A percentile compares a stretch with the other conserved stretches of the same genome.
Conservation (phyloP, 2,797 vertebrate genomes). For the Girardinus metallicus region DNA sequence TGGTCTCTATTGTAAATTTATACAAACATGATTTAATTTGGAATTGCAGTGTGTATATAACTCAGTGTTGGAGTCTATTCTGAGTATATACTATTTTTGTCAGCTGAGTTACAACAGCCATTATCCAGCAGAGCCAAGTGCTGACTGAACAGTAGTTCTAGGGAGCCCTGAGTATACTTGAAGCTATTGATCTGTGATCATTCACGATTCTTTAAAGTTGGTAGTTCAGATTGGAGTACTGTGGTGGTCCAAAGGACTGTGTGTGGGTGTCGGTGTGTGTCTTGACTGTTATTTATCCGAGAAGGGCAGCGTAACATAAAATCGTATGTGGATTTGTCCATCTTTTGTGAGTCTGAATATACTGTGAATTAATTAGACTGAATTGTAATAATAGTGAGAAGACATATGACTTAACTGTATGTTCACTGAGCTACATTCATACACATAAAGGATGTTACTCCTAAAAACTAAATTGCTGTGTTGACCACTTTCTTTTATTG, state of each 20-base stretch:
- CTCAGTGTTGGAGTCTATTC: neutral
- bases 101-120: neutral
- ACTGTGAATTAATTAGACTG: neutral
- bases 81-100: neutral
- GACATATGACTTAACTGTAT: neutral
- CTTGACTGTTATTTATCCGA: neutral
- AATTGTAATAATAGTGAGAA: neutral
- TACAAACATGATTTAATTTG: neutral
- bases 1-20: neutral
- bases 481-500: neutral
- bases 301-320: neutral
- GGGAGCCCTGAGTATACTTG: neutral
- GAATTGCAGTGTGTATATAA: neutral
- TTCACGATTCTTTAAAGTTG: neutral
- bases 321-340: neutral
- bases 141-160: constrained; percentile 2
- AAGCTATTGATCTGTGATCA: constrained; percentile 3
- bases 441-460: neutral
- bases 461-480: neutral
- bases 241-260: neutral
- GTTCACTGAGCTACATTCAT: neutral
- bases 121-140: neutral
- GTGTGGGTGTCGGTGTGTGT: neutral
- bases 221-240: neutral
- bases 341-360: neutral